Conservation (phyloP, 2,797 vertebrate genomes). For the Pseudomugil tenellus region DNA sequence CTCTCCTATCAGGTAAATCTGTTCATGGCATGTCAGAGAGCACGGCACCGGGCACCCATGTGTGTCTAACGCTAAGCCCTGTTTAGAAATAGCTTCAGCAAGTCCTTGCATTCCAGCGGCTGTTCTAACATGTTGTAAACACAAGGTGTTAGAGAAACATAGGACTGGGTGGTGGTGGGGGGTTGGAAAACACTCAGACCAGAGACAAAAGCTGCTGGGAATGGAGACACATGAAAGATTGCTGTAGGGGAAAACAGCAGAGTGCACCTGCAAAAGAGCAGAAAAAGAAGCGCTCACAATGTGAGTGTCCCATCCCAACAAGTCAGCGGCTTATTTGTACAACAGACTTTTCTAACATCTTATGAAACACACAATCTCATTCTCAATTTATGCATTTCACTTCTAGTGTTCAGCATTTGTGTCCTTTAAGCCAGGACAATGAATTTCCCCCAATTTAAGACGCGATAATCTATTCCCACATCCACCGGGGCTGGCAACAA, state of each 20-base stretch:
- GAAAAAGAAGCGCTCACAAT: constrained; percentile 11
- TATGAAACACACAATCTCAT: background rate
- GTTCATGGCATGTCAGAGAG: constrained; percentile 50
- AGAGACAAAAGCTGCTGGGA: constrained; percentile 41
- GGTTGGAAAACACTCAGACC: constrained; percentile 62
- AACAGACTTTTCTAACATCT: constrained; percentile 9
- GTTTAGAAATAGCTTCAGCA: constrained; percentile 66
- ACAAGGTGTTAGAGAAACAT: constrained; percentile 79
- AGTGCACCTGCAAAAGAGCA: constrained; percentile 41
- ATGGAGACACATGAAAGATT: constrained; percentile 33
- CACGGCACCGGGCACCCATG: constrained; percentile 18
- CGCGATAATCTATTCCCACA: constrained; percentile 1
- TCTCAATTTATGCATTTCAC: constrained; percentile 4
- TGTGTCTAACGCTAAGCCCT: constrained; percentile 30
- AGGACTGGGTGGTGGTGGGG: constrained; percentile 45
- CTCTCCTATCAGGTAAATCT: constrained; percentile 30
- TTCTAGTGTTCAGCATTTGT: background rate
- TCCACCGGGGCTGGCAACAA: constrained; percentile 5
- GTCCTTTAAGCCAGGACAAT: background rate
- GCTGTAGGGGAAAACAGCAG: constrained; percentile 54
- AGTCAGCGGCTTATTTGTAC: constrained; percentile 4
- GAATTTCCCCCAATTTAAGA: background rate
- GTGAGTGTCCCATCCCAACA: background rate
- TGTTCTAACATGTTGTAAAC: constrained; percentile 93
- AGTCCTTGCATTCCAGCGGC: constrained; percentile 92